Percentiles rank a stretch among this genome's conserved stretches.
phyloP scores from a whole-genome alignment of 64 coral and sea anemone genomes.

The Hydrozoanthus tunicans region DNA sequence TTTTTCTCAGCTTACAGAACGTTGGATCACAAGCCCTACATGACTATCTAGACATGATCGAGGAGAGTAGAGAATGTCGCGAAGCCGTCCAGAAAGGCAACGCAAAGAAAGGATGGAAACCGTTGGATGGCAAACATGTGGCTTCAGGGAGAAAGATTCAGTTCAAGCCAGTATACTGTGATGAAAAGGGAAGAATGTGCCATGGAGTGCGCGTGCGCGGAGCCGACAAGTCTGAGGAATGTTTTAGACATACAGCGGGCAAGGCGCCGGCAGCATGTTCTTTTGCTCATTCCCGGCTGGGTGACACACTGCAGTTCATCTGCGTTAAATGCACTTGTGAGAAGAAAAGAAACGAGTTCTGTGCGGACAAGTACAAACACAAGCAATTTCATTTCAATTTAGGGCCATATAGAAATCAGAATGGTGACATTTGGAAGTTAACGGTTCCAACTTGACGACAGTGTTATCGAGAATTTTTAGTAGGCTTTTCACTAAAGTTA shows the following conservation, averaged over 20 bases:
- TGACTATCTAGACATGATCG: conserved; percentile 79
- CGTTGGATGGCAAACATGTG: conserved; percentile 82
- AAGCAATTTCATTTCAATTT: conserved; percentile 90
- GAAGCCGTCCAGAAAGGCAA: conserved; percentile 55
- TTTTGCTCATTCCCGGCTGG: conserved; percentile 94
- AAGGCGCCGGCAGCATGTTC: conserved; percentile 84
- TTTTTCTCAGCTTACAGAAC: conserved; percentile 59
- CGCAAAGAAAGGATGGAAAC: conserved; percentile 81
- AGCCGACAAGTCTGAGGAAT: conserved; percentile 94
- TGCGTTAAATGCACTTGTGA: conserved; percentile 95
- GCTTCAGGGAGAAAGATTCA: conserved; percentile 70
- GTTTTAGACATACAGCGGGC: conserved; percentile 72
- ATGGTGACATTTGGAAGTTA: conserved; percentile 84
- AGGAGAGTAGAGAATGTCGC: conserved; percentile 84
- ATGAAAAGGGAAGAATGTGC: conserved; percentile 91
- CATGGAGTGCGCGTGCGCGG: conserved; percentile 92
- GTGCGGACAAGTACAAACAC: conserved; percentile 89
- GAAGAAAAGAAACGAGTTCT: conserved; percentile 74
- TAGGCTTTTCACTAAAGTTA: neutral
- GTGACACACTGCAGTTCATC: conserved; percentile 93
- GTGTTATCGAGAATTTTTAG: neutral
- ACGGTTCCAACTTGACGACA: conserved; percentile 7
- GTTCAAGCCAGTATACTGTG: conserved; percentile 92
- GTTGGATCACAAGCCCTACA: conserved; percentile 66
- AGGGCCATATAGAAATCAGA: conserved; percentile 85